Evolutionary conservation across 92 coral and sea anemone species (phyloP).

Genomic region (Actinostola sp.): DNA sequence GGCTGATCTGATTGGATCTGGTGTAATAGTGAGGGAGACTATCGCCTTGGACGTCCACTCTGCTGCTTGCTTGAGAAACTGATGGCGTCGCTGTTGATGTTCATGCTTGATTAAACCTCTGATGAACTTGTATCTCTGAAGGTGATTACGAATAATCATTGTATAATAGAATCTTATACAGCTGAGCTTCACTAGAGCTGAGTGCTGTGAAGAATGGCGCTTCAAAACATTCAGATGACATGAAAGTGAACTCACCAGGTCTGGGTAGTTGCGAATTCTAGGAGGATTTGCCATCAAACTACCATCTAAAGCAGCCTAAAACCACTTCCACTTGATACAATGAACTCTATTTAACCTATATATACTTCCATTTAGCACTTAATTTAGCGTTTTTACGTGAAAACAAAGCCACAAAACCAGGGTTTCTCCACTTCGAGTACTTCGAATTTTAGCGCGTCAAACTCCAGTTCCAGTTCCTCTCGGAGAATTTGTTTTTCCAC

Average conservation of each 20-base stretch:
- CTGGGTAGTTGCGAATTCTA: constrained; percentile 18
- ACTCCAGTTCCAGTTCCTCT: not conserved
- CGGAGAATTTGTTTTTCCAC: not conserved
- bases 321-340: no score
- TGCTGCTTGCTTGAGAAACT: constrained; percentile 62
- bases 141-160: not conserved
- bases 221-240: no score
- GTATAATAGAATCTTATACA: no score
- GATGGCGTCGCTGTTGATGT: constrained; percentile 65
- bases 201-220: no score
- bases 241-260: constrained; percentile 7
- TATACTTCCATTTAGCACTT: no score
- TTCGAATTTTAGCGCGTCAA: not conserved
- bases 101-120: constrained; percentile 62
- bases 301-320: not conserved
- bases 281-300: constrained; percentile 34
- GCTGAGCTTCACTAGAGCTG: no score
- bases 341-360: no score
- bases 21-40: constrained; percentile 55
- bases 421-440: no score
- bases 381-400: no score
- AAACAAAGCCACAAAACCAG: no score
- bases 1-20: constrained; percentile 59
- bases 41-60: constrained; percentile 78
- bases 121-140: constrained; percentile 62